Base-by-base conservation (phyloP, 2,797 vertebrate species). In the Clarias platycephalus region DNA sequence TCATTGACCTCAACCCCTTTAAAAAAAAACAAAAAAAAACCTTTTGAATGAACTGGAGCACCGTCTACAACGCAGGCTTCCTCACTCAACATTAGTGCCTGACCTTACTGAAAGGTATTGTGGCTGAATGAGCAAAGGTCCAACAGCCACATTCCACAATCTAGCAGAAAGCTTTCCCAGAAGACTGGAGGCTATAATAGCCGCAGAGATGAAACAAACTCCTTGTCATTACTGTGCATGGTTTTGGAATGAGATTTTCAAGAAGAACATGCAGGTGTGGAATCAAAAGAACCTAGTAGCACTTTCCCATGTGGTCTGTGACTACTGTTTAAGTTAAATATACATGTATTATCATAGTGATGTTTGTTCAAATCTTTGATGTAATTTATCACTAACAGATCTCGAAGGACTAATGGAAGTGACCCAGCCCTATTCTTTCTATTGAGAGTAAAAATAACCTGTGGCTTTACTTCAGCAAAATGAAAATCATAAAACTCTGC, bases 341-440 rank as follows among this genome's bases (percentile, higher is more conserved):
- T 72, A 77, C 1, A 77, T 15, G 74, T n/a, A 22, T 10, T 31
- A 22, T 5, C 22, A 7, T 31, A 15, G 20, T 13, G 9, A 34
- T 58, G 55, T 18, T 26, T 74, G n/a, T 7, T 53, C n/a, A 53
- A 28, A n/a, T 28, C n/a, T 75, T 3, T 60, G 75, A 77, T 40
- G 20, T 77, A 16, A n/a, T 37, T 60, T 77, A n/a, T 60, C 37
- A 37, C 57, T 77, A 60, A 77, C 31, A 60, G 57, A 77, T 60
- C 57, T 60, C 55, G 3, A 20, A 6, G 26, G 20, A 40, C 57
- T 78, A 78, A 84, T 84, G 13, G 63, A 80, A 24, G 10, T 55
- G 24, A 60, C 49, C 28, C 15, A 58, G 13, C 57, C 37, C 4
- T 62, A 37, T 37, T 60, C n/a, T 68, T 20, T 60, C 37, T 68